These are phyloP conservation scores for Chionodraco myersi DNA, from an alignment of 2,113 vertebrate species.

Conservation along the genomic window DNA sequence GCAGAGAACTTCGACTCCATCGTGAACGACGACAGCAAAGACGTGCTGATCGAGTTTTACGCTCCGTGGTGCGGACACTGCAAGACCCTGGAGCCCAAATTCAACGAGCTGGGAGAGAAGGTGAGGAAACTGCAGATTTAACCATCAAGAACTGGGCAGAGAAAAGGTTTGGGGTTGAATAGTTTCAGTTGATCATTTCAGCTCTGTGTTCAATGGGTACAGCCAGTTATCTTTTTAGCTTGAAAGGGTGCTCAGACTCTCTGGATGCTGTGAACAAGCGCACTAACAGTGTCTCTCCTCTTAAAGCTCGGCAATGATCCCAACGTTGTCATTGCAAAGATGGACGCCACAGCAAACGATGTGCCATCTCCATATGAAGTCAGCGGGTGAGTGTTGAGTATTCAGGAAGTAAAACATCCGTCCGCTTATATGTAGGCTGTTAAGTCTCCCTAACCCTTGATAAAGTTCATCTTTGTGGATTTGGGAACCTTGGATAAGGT, in stretches of 20 bases:
- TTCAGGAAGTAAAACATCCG: background rate
- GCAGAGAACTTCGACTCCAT: constrained; percentile 98
- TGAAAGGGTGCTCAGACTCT: background rate
- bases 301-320: constrained; percentile 90
- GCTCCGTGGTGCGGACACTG: constrained; percentile 99
- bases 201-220: background rate
- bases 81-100: constrained; percentile 98
- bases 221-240: background rate
- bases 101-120: constrained; percentile 96
- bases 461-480: no score
- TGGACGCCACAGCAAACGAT: constrained; percentile 99
- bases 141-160: background rate
- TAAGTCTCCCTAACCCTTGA: background rate
- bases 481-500: no score
- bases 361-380: constrained; percentile 97
- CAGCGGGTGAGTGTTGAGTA: constrained; percentile 88
- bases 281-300: constrained; percentile 3
- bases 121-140: constrained; percentile 70
- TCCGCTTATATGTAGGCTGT: background rate
- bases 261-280: background rate
- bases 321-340: constrained; percentile 95
- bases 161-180: background rate
- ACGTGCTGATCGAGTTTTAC: constrained; percentile 97
- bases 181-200: background rate
- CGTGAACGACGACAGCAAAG: constrained; percentile 94